These are phyloP conservation scores for Ceratotherium simum DNA, from an alignment of 2,113 vertebrate species.

Conservation along the genomic window DNA sequence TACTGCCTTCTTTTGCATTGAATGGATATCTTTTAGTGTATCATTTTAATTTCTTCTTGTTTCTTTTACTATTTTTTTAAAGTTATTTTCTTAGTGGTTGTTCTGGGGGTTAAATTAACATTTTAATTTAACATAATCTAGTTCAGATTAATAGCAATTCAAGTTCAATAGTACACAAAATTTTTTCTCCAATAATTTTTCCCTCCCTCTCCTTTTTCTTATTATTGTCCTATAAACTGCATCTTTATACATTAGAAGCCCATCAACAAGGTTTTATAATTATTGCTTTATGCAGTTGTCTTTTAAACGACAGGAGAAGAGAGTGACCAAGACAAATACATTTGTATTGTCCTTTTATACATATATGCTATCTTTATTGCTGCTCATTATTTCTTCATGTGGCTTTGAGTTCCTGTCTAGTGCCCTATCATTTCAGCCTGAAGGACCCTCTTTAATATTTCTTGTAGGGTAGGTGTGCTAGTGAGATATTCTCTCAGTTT, in stretches of 20 bases:
- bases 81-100: neutral
- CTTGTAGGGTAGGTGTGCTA: neutral
- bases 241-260: neutral
- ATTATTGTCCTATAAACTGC: neutral
- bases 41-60: neutral
- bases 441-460: neutral
- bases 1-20: neutral
- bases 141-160: neutral
- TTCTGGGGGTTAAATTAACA: neutral
- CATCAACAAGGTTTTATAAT: neutral
- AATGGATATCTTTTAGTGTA: neutral
- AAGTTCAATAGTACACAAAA: neutral
- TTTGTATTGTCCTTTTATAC: neutral
- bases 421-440: neutral
- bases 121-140: neutral
- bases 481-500: neutral
- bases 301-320: neutral
- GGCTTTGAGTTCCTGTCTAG: neutral
- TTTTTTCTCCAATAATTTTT: neutral
- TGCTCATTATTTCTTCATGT: neutral
- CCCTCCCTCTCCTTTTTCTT: neutral
- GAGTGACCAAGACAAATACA: neutral
- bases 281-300: neutral
- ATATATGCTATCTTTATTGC: neutral
- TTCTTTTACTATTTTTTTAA: neutral